A percentile compares a stretch with the other conserved stretches of the same genome.
Conservation (phyloP, 2,113 vertebrate genomes). For the Rhinopomastus cyanomelas region DNA sequence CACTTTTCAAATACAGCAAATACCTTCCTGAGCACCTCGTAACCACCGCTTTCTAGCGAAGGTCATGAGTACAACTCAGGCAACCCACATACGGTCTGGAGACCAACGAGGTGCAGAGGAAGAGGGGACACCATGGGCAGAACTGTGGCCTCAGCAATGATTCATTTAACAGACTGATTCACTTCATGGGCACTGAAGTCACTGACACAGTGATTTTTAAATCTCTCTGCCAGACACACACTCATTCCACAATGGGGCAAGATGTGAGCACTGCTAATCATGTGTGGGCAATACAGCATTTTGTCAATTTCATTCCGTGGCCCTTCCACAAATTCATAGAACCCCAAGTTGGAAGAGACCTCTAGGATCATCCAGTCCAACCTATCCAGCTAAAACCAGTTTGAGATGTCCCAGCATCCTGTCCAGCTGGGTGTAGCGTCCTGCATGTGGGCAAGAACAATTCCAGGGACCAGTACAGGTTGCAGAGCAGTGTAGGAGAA, state of each 20-base stretch:
- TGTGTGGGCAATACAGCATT: neutral
- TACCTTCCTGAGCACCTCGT: neutral
- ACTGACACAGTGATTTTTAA: neutral
- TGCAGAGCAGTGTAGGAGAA: too few relatives aligned
- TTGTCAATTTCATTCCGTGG: neutral
- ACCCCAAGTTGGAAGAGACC: too few relatives aligned
- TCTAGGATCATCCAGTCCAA: too few relatives aligned
- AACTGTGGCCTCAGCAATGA: fast-evolving
- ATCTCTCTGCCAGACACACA: neutral
- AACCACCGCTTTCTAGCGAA: neutral
- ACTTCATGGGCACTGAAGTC: neutral
- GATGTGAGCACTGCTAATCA: neutral
- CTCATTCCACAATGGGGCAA: neutral
- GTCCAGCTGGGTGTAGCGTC: too few relatives aligned
- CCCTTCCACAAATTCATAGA: neutral
- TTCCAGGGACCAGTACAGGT: too few relatives aligned
- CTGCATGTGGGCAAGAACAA: too few relatives aligned
- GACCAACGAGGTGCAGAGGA: neutral
- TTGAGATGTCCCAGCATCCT: too few relatives aligned
- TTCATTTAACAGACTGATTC: neutral
- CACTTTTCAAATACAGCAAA: constrained; percentile 59
- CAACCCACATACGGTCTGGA: neutral
- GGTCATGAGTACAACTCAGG: neutral
- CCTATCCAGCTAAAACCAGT: too few relatives aligned
- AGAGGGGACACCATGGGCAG: neutral